A percentile compares a stretch with the other conserved stretches of the same genome.
phyloP scores from a whole-genome alignment of 2,113 vertebrate species.

The Nicator chloris region DNA sequence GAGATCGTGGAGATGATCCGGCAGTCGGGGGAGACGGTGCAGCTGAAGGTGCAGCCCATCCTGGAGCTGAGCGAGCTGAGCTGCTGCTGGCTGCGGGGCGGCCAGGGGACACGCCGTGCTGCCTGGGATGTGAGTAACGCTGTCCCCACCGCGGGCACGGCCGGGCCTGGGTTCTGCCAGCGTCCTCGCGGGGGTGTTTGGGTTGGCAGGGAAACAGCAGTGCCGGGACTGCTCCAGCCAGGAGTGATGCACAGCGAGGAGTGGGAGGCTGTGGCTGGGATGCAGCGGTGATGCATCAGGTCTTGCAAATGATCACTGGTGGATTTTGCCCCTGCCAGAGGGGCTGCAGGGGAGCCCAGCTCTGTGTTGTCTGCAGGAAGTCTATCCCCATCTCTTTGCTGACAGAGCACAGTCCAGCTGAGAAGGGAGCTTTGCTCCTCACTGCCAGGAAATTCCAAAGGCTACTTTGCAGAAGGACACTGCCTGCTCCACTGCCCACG shows the following conservation, averaged over 20 bases:
- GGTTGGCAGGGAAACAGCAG: not conserved
- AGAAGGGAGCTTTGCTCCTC: not conserved
- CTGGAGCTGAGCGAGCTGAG: constrained; percentile 93
- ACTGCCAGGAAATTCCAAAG: not conserved
- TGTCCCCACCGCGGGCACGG: fast-evolving
- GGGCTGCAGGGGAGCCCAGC: not conserved
- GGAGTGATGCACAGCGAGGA: not conserved
- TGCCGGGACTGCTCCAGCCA: fast-evolving
- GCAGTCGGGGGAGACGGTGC: constrained; percentile 89
- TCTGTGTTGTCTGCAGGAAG: fast-evolving
- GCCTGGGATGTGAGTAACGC: constrained; percentile 81
- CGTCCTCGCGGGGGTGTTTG: not conserved
- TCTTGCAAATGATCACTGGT: fast-evolving
- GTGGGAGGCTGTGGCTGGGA: not conserved
- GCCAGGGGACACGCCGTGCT: constrained; percentile 71
- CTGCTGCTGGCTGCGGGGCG: constrained; percentile 85
- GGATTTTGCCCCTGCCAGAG: not conserved
- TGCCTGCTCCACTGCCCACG: not conserved
- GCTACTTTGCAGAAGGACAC: not conserved
- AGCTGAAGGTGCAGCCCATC: constrained; percentile 95
- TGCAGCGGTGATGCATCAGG: not conserved
- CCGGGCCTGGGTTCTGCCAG: not conserved
- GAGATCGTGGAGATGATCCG: constrained; percentile 99
- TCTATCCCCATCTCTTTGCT: not conserved
- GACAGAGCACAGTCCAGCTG: not conserved